Base-by-base conservation (phyloP, 1,140 invertebrate genomes). In the Bombus confusus region DNA sequence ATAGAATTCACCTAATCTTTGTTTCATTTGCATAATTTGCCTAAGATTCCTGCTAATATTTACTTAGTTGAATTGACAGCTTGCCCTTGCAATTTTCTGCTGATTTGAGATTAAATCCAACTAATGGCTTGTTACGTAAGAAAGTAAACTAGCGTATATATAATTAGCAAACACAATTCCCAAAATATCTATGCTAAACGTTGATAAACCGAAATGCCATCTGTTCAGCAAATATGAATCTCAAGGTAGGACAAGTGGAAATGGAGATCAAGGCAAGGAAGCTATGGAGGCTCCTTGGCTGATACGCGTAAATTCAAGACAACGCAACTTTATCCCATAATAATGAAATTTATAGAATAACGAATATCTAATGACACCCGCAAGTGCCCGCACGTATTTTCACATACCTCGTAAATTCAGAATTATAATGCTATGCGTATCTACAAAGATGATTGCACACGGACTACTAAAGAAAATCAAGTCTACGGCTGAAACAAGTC, bases 281-380 rank as follows among this genome's bases (percentile, higher is more conserved):
- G 31, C 43, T 37, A 8, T 25, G 12, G 22, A 31, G 18, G 28
- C 25, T n/a, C n/a, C 41, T 77, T 57, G 34, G 34, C 47, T 41
- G 41, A 3, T 28, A 28, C 18, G 8, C 8, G 47, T 68, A 83
- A 76, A 83, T 77, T 77, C 73, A 59, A 47, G 6, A 43, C 59
- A 52, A 52, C 18, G 47, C 6, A 52, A 52, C 18, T 52, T 52
- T 52, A 52, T 52, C 41, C 59, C 18, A 13, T 83, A 83, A 83
- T 52, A 22, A 31, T 25, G 41, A 22, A 83, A 83, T 83, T 76
- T 83, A 76, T 76, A 1, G 31, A 47, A 75, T 66, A 83, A 83
- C 47, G 41, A 76, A 83, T 52, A 76, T 15, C 41, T 10, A 76
- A 52, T 39, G 59, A 31, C 69, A 37, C 31, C 1, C 13, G 8